Percentiles rank a stretch among this genome's conserved stretches.
Evolutionary conservation across 1,140 invertebrate genomes (phyloP).

Genomic region (Caenorhabditis inopinata): DNA sequence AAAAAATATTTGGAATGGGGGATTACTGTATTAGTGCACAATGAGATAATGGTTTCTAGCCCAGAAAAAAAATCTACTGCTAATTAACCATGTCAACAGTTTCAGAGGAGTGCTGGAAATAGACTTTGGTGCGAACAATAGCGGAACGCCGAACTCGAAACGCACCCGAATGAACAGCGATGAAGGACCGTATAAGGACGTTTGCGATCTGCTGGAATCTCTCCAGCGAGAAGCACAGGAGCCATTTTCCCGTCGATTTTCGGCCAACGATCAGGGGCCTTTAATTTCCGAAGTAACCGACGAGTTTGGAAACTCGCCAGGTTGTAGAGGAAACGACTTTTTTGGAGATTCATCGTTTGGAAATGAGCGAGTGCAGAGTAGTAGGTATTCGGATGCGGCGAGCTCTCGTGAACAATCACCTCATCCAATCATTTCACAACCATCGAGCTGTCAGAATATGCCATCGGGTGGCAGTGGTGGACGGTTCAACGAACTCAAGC

Average conservation of each 20-base stretch:
- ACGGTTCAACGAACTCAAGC: background rate
- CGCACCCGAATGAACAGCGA: background rate
- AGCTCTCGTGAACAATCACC: background rate
- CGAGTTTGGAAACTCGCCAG: conserved; percentile 48
- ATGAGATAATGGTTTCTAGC: background rate
- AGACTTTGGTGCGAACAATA: background rate
- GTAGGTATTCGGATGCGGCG: background rate
- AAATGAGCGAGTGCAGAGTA: background rate
- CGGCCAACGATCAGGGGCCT: conserved; percentile 41
- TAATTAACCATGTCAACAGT: no score
- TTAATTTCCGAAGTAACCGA: conserved; percentile 64
- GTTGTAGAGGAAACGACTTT: background rate
- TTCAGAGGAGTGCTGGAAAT: conserved; percentile 38
- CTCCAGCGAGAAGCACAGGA: background rate
- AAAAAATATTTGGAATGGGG: no score
- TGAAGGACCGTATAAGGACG: background rate
- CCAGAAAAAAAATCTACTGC: background rate
- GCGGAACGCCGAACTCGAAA: background rate
- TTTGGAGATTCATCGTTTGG: background rate
- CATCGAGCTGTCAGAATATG: background rate
- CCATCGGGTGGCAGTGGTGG: no score
- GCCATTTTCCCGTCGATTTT: background rate
- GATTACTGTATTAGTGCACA: no score
- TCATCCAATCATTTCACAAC: background rate
- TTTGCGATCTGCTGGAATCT: background rate